Evolutionary conservation across 2,113 vertebrate species (phyloP), one percentile per base, ranked within the genome.

Genomic region (Leucopsar rothschildi): DNA sequence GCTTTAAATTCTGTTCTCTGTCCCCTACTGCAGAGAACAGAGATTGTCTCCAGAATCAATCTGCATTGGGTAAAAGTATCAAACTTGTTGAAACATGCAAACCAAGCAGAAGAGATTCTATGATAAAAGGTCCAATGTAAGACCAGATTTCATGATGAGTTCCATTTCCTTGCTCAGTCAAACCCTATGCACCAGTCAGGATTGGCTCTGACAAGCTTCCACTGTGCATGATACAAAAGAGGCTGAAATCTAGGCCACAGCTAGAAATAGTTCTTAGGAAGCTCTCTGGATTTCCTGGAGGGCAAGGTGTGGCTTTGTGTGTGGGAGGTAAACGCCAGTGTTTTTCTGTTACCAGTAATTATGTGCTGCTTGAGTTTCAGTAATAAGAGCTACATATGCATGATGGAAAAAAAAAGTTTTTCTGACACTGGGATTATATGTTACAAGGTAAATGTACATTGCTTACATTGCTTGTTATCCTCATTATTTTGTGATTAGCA

Each of bases 291-390:
- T 95, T 96, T 93, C 88, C 95, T 93, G 94, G 65, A 96, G 89
- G 91, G 95, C 61, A 79, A 83, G 96, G 97, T 86, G 96, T 94
- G 94, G 86, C 63, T 92, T 63, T 72, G 28, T 72, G 28, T 0
- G 42, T 85, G 85, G 92, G 96, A 92, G 42, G 81, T 72, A 90
- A 95, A 95, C 0, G 68, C 83, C 72, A 59, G 31, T 60, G 92
- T 78, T 80, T 61, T 92, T 96, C 81, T 95, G 86, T 93, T 91
- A 91, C 90, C 76, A 89, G 66, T 96, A 96, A 97, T 96, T 97
- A 97, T 8, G 47, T 93, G 59, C 49, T 73, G 79, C 60, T 95
- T 95, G 71, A 95, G 66, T 89, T 92, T 93, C 80, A 94, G 87
- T 96, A 96, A 90, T 91, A 83, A 92, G 75, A 95, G 55, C 78